These are phyloP conservation scores for Oncorhynchus tshawytscha DNA, from an alignment of 2,113 vertebrate species.

Conservation along the genomic window DNA sequence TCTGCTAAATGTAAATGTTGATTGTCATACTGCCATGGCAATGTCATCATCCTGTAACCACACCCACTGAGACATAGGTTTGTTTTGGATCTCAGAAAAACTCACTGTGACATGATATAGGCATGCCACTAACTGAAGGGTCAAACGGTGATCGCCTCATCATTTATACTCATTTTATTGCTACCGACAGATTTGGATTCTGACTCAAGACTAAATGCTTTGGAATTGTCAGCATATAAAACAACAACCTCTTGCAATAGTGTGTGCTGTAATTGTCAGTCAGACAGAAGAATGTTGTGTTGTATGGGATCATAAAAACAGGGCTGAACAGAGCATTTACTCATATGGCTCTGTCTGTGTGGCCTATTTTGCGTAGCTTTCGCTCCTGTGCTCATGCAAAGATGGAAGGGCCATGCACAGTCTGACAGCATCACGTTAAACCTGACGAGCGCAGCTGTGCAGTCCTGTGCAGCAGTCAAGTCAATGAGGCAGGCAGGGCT, in stretches of 20 bases:
- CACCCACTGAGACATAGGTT: not conserved
- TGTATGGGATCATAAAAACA: not conserved
- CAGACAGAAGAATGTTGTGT: no score
- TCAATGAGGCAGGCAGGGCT: conserved; percentile 13
- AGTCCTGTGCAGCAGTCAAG: conserved; percentile 18
- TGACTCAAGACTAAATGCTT: no score
- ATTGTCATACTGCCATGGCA: conserved; percentile 14
- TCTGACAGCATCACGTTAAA: conserved; percentile 3
- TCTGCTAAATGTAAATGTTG: not conserved
- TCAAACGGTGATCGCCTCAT: no score
- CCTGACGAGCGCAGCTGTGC: conserved; percentile 20
- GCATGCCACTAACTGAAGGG: no score
- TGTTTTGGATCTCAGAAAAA: no score
- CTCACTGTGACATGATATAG: no score
- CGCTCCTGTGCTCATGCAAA: not conserved
- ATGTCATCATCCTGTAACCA: not conserved
- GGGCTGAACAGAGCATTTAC: not conserved
- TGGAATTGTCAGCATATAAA: no score
- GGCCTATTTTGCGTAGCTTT: no score
- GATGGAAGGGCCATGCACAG: not conserved
- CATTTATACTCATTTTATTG: no score
- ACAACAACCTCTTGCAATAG: no score
- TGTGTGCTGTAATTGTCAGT: no score
- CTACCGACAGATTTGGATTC: no score
- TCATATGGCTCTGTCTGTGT: not conserved